Evolutionary conservation across 1,140 invertebrate species (phyloP).

Genomic region (Zaprionus davidi): DNA sequence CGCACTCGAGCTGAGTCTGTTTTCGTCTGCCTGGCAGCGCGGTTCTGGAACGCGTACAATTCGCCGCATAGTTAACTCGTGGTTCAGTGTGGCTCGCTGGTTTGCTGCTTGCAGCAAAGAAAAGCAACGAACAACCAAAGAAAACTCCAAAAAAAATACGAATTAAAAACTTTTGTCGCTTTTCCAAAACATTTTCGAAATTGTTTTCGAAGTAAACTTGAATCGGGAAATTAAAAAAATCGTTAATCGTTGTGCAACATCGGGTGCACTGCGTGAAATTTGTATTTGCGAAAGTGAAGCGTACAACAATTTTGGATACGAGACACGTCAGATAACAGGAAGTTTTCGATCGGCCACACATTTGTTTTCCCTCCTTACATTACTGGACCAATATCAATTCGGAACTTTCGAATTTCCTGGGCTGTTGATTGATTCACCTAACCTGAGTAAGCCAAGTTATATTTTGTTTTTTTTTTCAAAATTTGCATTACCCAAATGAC

Average conservation of each 20-base stretch:
- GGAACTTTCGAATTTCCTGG: not conserved
- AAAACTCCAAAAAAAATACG: conserved; percentile 2
- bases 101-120: conserved; percentile 16
- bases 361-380: not conserved
- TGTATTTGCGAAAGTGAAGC: conserved; percentile 45
- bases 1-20: conserved; percentile 66
- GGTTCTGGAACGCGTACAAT: conserved; percentile 77
- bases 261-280: conserved; percentile 26
- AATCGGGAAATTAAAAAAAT: conserved; percentile 13
- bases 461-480: not conserved
- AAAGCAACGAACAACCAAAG: not conserved
- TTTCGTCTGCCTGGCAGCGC: conserved; percentile 79
- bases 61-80: conserved; percentile 25
- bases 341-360: not conserved
- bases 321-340: conserved; percentile 1
- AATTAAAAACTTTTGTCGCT: not conserved
- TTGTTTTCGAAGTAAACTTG: not conserved
- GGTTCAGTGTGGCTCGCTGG: conserved; percentile 32
- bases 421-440: not conserved
- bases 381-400: not conserved
- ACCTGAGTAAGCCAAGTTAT: conserved; percentile 23
- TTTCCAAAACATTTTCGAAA: conserved; percentile 25
- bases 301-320: conserved; percentile 29
- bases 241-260: conserved; percentile 37
- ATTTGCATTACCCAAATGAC: not conserved